A percentile compares a stretch with the other conserved stretches of the same genome.
Evolutionary conservation across 2,888 invertebrate species (phyloP).

Genomic region (Heliconius cydno): DNA sequence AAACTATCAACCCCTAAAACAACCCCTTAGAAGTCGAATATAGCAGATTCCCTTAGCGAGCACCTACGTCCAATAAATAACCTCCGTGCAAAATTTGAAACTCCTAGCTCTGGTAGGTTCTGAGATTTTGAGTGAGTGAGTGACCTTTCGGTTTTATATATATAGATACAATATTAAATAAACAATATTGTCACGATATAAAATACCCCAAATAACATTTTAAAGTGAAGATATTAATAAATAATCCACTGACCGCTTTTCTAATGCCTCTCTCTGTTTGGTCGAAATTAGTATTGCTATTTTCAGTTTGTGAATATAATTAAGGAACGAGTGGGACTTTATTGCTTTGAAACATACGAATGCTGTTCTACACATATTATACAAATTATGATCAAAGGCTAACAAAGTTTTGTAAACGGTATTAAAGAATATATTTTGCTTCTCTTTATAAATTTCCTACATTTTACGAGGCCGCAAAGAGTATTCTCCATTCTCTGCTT

Average conservation of each 20-base stretch:
- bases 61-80: too few species aligned
- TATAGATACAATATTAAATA: not conserved
- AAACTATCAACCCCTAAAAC: too few species aligned
- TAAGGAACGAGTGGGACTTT: not conserved
- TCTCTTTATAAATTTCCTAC: not conserved
- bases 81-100: too few species aligned
- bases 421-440: not conserved
- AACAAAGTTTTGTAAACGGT: not conserved
- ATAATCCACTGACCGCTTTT: not conserved
- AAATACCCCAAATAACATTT: not conserved
- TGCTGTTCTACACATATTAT: not conserved
- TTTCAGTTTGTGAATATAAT: constrained; percentile 20
- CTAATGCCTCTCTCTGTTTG: not conserved
- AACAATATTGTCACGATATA: not conserved
- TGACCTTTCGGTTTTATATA: too few species aligned
- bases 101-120: too few species aligned
- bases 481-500: not conserved
- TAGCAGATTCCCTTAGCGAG: too few species aligned
- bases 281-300: constrained; percentile 3
- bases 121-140: too few species aligned
- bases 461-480: too few species aligned
- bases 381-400: not conserved
- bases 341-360: not conserved
- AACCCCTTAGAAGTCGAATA: too few species aligned
- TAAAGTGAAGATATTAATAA: not conserved